A percentile compares a stretch with the other conserved stretches of the same genome.
Evolutionary conservation across 2,113 vertebrate species (phyloP).

Genomic region (Plecotus auritus): DNA sequence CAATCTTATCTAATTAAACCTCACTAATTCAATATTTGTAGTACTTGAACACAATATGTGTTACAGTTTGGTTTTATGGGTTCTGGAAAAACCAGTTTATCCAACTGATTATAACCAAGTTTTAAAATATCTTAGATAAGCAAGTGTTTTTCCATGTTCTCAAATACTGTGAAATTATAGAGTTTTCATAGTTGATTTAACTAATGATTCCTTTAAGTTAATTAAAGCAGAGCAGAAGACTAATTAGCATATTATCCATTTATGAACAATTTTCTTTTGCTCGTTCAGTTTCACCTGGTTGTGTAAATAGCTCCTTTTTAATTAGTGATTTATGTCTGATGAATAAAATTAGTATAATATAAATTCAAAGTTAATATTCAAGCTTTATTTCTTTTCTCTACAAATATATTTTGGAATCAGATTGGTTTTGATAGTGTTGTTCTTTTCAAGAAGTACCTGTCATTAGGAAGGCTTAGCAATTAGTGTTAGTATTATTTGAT

Average conservation of each 20-base stretch:
- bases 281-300: conserved; percentile 28
- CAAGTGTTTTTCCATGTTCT: not conserved
- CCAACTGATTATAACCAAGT: conserved; percentile 1
- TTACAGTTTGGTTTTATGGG: not conserved
- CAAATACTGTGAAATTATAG: not conserved
- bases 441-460: conserved; percentile 34
- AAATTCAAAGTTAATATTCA: conserved; percentile 2
- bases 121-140: conserved; percentile 37
- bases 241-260: not conserved
- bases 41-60: not conserved
- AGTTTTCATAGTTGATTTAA: conserved; percentile 38
- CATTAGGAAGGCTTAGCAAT: conserved; percentile 13
- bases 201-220: conserved; percentile 32
- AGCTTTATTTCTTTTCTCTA: conserved; percentile 22
- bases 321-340: conserved; percentile 23
- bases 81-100: conserved; percentile 41
- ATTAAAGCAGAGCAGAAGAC: conserved; percentile 7
- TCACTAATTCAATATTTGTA: conserved; percentile 13
- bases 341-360: not conserved
- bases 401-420: not conserved
- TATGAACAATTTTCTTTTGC: conserved; percentile 28
- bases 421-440: not conserved
- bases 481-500: conserved; percentile 12
- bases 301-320: conserved; percentile 8
- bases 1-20: conserved; percentile 11